These are phyloP conservation scores for Clitarchus hookeri DNA, from an alignment of 2,888 invertebrate species.

Conservation along the genomic window DNA sequence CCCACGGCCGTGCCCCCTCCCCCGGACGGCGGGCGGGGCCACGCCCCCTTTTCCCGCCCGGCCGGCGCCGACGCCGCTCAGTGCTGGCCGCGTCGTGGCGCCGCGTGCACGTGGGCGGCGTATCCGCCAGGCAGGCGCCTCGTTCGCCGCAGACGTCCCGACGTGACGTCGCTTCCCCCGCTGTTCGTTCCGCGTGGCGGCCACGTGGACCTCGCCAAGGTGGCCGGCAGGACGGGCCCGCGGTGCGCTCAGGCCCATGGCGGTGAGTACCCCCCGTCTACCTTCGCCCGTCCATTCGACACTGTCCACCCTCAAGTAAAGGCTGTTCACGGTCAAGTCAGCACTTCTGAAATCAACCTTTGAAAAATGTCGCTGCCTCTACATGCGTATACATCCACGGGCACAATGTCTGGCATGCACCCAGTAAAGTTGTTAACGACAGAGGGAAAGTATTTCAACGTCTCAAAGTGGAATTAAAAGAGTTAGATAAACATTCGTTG, in stretches of 20 bases:
- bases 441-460: too few species aligned
- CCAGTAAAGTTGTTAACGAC: too few species aligned
- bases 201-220: background rate
- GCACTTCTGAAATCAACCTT: too few species aligned
- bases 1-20: constrained; percentile 27
- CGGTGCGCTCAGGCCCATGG: constrained; percentile 5
- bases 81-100: constrained; percentile 36
- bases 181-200: too few species aligned
- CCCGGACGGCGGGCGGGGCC: background rate
- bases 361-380: too few species aligned
- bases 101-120: constrained; percentile 23
- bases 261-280: constrained; percentile 7
- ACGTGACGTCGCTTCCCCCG: background rate
- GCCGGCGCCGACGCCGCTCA: constrained; percentile 31
- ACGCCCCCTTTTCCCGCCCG: constrained; percentile 16
- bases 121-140: background rate
- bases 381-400: too few species aligned
- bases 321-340: too few species aligned
- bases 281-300: too few species aligned
- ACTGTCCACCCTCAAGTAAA: too few species aligned
- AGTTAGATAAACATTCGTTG: too few species aligned
- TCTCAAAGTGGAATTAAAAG: too few species aligned
- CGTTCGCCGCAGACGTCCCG: background rate
- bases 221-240: background rate
- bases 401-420: too few species aligned